Base-by-base conservation (phyloP, 2,797 vertebrate genomes). In the Micrastur ruficollis region DNA sequence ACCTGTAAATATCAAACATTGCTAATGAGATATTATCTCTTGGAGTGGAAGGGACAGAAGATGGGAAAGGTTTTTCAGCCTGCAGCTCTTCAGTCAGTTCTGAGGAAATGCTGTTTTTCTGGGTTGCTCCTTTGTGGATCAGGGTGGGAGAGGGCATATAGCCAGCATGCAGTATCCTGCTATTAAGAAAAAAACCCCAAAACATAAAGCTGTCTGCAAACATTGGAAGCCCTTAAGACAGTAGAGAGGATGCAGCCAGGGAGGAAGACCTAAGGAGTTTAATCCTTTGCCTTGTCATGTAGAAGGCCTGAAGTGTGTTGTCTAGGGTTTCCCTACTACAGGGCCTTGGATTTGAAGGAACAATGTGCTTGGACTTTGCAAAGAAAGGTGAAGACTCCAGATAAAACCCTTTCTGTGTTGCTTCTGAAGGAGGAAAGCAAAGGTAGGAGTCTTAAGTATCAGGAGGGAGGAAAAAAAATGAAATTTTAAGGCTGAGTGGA, bases 1-100 rank as follows among this genome's bases (percentile, higher is more conserved):
- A 91, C 90, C 91, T 95, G 93, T 95, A 93, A 92, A 82, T 95
- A 92, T 46, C 71, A 70, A 59, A 67, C 36, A 46, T 42, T 70
- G 83, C 67, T 93, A 92, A 94, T 42, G 71, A 94, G 81, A 11
- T 67, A 20, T 44, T 55, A 6, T 81, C 34, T 53, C 62, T 94
- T 9, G 1, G 44, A 70, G 70, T 66, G 73, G 49, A 89, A 89
- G 73, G 91, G 62, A 50, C 86, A 62, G 76, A 88, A 61, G 81
- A 62, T 40, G 61, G 55, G 79, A 66, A 87, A 42, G 53, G 2
- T 78, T 92, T 87, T 31, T 59, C 70, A 89, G 80, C 80, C 66
- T 66, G 22, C 73, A 86, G 67, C 36, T 89, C 44, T 52, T 82
- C 65, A 81, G 84, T 63, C 79, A 36, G 0, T 88, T 68, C 44